Evolutionary conservation across 2,797 vertebrate genomes (phyloP).

Genomic region (Lophotriccus pileatus): DNA sequence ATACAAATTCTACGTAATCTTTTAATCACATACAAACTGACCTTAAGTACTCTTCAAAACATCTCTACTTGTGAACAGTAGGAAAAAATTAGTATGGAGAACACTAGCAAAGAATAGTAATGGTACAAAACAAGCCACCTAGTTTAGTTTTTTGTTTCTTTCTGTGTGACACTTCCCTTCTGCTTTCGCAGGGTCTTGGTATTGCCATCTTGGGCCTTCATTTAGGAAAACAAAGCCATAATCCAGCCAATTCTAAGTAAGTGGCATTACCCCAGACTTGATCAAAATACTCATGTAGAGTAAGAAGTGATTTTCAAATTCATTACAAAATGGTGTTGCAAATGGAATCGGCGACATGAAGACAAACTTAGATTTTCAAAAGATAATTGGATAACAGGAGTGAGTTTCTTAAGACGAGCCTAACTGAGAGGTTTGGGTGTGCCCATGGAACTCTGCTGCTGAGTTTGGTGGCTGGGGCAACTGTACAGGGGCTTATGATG

Average conservation of each 20-base stretch:
- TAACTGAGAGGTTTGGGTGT: not conserved
- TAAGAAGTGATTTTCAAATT: not conserved
- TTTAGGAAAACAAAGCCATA: not conserved
- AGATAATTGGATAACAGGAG: not conserved
- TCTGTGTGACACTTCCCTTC: not conserved
- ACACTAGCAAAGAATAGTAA: not conserved
- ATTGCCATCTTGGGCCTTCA: not conserved
- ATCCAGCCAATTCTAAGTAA: not conserved
- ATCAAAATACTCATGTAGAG: not conserved
- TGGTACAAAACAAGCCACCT: not conserved
- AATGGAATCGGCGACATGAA: not conserved
- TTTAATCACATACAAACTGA: not conserved
- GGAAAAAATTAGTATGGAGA: not conserved
- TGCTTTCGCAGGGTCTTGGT: not conserved
- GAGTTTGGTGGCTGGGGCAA: not conserved
- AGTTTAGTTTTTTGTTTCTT: not conserved
- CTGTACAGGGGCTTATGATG: accelerated
- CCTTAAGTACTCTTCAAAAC: not conserved
- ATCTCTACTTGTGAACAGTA: not conserved
- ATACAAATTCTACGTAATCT: not conserved
- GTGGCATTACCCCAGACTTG: not conserved
- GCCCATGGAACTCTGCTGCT: not conserved
- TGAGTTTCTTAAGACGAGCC: not conserved
- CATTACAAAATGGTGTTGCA: not conserved
- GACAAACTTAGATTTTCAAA: not conserved